Evolutionary conservation across 2,113 vertebrate genomes (phyloP).

Genomic region (Silurus glanis): DNA sequence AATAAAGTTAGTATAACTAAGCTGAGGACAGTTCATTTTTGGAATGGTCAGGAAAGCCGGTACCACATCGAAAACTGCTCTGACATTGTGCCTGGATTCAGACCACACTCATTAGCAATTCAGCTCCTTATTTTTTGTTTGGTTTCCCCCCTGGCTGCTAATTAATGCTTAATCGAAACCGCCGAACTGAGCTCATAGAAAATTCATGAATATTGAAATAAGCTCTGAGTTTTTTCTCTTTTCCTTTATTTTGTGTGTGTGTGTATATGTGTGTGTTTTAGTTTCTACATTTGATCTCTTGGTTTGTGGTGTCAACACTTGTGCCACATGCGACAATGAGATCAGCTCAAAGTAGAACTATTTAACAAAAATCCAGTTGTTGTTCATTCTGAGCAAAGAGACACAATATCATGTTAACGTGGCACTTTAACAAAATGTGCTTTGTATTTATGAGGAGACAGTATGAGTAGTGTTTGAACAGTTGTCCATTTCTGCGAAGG

Average conservation of each 20-base stretch:
- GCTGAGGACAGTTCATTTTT: neutral
- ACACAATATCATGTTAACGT: neutral
- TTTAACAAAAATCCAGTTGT: neutral
- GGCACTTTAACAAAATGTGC: neutral
- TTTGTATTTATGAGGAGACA: neutral
- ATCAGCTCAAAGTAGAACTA: neutral
- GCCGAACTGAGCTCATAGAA: constrained; percentile 99
- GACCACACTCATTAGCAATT: constrained; percentile 98
- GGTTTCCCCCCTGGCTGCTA: constrained; percentile 99
- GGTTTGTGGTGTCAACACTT: neutral
- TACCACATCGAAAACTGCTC: constrained; percentile 18
- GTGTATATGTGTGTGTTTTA: constrained; percentile 9
- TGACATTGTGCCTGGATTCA: constrained; percentile 80
- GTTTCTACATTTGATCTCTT: constrained; percentile 11
- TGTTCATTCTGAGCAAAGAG: neutral
- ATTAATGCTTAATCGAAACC: constrained; percentile 99
- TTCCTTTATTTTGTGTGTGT: constrained; percentile 34
- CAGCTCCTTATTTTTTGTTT: constrained; percentile 99
- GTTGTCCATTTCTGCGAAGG: neutral
- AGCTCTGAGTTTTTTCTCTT: constrained; percentile 82
- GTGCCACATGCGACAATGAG: neutral
- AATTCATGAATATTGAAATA: constrained; percentile 99
- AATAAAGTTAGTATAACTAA: neutral
- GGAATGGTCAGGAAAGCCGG: constrained; percentile 11
- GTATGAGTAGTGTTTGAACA: neutral